A percentile compares a stretch with the other conserved stretches of the same genome.
phyloP scores from a whole-genome alignment of 2,113 vertebrate species.

The Ceyx cyanopectus region DNA sequence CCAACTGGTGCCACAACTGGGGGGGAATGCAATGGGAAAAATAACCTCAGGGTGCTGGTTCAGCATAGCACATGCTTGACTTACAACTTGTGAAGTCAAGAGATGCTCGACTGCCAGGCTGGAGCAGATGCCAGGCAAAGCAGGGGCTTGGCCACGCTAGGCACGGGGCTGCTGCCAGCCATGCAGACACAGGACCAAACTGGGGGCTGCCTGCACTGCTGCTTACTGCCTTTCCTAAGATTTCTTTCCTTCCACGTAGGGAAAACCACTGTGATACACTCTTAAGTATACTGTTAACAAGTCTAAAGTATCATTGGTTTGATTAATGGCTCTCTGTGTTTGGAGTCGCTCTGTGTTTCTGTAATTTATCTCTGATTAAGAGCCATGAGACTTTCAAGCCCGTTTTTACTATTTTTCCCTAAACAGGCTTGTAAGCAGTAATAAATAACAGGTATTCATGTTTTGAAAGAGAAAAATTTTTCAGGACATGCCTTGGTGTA shows the following conservation, averaged over 20 bases:
- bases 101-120: neutral
- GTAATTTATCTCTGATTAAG: slow-evolving; percentile 49
- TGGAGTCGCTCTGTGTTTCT: neutral
- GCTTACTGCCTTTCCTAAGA: neutral
- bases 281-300: neutral
- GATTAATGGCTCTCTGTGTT: slow-evolving; percentile 37
- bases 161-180: neutral
- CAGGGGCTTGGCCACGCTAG: neutral
- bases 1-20: neutral
- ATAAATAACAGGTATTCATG: slow-evolving; percentile 22
- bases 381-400: slow-evolving; percentile 26
- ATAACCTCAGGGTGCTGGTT: neutral
- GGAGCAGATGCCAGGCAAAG: neutral
- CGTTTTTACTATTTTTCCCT: slow-evolving; percentile 37
- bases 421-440: slow-evolving; percentile 35
- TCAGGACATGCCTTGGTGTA: slow-evolving; percentile 50
- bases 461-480: slow-evolving; percentile 23
- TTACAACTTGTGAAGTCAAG: neutral
- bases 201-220: neutral
- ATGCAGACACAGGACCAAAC: rapidly evolving
- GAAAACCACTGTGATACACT: neutral
- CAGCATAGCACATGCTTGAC: neutral
- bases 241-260: neutral
- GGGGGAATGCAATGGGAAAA: neutral
- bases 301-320: slow-evolving; percentile 16